These are phyloP conservation scores for Marmota monax DNA, from an alignment of 2,113 vertebrate genomes.

Conservation along the genomic window DNA sequence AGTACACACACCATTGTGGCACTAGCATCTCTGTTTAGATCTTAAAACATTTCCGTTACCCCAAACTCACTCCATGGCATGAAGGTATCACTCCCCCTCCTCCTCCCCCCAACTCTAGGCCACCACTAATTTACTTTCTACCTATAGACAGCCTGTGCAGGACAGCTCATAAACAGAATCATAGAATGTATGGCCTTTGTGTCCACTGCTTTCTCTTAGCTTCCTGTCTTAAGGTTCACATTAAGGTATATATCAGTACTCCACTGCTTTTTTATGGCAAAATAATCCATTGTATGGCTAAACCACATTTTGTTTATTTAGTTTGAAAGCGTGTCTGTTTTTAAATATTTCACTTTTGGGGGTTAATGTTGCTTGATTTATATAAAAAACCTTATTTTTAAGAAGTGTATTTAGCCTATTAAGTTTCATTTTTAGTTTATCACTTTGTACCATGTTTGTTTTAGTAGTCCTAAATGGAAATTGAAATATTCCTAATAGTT, in stretches of 20 bases:
- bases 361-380: background rate
- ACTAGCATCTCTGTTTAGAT: background rate
- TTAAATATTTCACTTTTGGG: background rate
- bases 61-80: accelerated
- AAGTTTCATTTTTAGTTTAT: background rate
- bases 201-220: background rate
- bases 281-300: background rate
- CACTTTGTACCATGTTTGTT: background rate
- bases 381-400: conserved; percentile 7
- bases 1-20: background rate
- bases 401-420: background rate
- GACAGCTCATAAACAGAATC: background rate
- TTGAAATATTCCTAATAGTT: background rate
- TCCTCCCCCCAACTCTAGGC: no score
- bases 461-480: conserved; percentile 30
- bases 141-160: background rate
- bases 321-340: background rate
- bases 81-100: background rate
- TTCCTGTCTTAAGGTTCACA: background rate
- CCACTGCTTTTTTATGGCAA: conserved; percentile 16
- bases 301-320: background rate
- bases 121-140: background rate
- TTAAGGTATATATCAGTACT: background rate
- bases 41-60: background rate
- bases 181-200: background rate